Evolutionary conservation across 2,113 vertebrate genomes (phyloP), one percentile per base, ranked within the genome.

Genomic region (Sminthopsis crassicaudata): DNA sequence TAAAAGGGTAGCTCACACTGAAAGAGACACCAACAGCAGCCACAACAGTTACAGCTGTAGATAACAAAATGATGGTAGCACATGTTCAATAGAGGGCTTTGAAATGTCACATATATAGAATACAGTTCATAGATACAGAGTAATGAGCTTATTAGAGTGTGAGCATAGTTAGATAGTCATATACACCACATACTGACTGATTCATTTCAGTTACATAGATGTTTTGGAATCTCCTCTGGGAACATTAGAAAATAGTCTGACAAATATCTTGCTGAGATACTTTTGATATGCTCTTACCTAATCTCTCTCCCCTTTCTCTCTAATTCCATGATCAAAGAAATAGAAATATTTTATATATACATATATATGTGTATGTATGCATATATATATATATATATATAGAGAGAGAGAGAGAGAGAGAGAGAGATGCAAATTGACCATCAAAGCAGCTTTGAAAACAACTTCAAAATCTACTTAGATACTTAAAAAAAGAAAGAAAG

Each of bases 61-160:
- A 60, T 67, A 42, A 57, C 53, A 92, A 91, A 92, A 48, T 89
- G 46, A 93, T 8, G 30, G 1, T 12, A 42, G 11, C 16, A 42
- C 67, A 67, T 76, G 0, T 22, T 51, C 50, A 42, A n/a, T 25
- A 25, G 14, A 84, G 46, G n/a, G 11, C 25, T 55, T 42, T 19
- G 0, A 23, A 48, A 48, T 27, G 67, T 67, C 92, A 93, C n/a
- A 27, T 6, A 10, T 12, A 30, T 0, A 9, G 46, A 51, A 55
- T 8, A 0, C 0, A 54, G 19, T 2, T 0, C 25, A 48, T 14
- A 19, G 1, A n/a, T 50, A n/a, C 25, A 55, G 42, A 3, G 0
- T 1, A 2, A 51, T 84, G 67, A 84, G 67, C 67, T 84, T 84
- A 84, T 52, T 12, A 57, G 23, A 8, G 36, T 84, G 67, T 51